Evolutionary conservation across 2,113 vertebrate species (phyloP).

Genomic region (Protobothrops mucrosquamatus): DNA sequence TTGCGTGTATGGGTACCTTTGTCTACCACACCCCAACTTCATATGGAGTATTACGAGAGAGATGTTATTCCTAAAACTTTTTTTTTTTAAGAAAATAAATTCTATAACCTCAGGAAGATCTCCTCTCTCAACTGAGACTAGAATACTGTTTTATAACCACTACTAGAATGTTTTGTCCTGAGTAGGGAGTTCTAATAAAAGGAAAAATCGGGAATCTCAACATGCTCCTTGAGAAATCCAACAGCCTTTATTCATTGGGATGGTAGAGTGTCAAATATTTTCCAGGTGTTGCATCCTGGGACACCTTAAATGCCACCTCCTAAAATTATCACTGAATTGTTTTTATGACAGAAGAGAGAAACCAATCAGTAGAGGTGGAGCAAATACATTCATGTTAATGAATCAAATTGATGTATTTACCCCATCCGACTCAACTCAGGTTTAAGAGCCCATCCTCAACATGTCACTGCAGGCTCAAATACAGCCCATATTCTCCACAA

Average conservation of each 20-base stretch:
- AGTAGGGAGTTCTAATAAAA: background rate
- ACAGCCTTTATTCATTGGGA: background rate
- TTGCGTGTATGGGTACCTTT: no score
- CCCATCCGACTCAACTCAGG: background rate
- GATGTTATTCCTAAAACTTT: no score
- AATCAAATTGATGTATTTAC: background rate
- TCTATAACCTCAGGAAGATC: no score
- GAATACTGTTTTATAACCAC: background rate
- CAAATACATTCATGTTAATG: background rate
- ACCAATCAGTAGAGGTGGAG: background rate
- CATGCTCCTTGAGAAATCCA: conserved; percentile 7
- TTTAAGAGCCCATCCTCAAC: background rate
- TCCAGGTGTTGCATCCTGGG: background rate
- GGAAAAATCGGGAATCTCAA: background rate
- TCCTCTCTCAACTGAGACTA: conserved; percentile 22
- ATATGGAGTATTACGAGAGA: no score
- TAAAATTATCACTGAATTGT: background rate
- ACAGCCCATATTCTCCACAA: background rate
- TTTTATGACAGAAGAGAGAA: background rate
- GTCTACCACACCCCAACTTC: no score
- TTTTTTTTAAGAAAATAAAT: no score
- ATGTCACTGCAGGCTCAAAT: background rate
- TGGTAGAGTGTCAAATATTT: background rate
- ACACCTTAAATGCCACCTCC: background rate
- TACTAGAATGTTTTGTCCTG: background rate